phyloP scores from a whole-genome alignment of 2,888 invertebrate species.

The Morpho helenor region DNA sequence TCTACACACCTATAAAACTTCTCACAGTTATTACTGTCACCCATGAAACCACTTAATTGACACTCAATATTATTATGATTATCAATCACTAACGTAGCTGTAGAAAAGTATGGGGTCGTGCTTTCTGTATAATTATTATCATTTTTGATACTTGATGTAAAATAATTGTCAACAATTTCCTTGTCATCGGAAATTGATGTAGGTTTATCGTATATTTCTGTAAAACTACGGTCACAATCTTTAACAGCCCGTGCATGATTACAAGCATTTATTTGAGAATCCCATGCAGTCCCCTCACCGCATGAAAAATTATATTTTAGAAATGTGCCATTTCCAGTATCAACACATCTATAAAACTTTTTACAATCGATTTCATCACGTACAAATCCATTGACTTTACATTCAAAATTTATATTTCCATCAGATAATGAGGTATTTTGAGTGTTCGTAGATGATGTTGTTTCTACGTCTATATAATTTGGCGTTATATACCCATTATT shows the following conservation, averaged over 20 bases:
- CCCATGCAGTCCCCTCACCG: constrained; percentile 81
- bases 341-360: constrained; percentile 85
- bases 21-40: constrained; percentile 83
- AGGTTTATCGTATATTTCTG: constrained; percentile 15
- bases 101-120: constrained; percentile 15
- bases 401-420: constrained; percentile 8
- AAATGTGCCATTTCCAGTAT: constrained; percentile 61
- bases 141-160: constrained; percentile 18
- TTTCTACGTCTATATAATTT: constrained; percentile 10
- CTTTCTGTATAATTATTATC: constrained; percentile 9
- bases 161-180: constrained; percentile 24
- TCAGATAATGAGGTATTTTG: neutral
- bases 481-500: constrained; percentile 10
- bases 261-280: constrained; percentile 74
- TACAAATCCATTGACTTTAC: constrained; percentile 78
- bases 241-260: constrained; percentile 76
- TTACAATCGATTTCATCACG: constrained; percentile 76
- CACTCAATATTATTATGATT: constrained; percentile 42
- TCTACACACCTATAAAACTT: constrained; percentile 86
- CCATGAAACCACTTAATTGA: constrained; percentile 82
- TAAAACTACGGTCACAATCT: constrained; percentile 26
- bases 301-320: constrained; percentile 78
- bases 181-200: constrained; percentile 9
- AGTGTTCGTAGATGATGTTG: neutral
- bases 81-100: neutral